Percentiles rank a stretch among this genome's conserved stretches.
Evolutionary conservation across 2,888 invertebrate species (phyloP).

Genomic region (Balanococcus diminutus): DNA sequence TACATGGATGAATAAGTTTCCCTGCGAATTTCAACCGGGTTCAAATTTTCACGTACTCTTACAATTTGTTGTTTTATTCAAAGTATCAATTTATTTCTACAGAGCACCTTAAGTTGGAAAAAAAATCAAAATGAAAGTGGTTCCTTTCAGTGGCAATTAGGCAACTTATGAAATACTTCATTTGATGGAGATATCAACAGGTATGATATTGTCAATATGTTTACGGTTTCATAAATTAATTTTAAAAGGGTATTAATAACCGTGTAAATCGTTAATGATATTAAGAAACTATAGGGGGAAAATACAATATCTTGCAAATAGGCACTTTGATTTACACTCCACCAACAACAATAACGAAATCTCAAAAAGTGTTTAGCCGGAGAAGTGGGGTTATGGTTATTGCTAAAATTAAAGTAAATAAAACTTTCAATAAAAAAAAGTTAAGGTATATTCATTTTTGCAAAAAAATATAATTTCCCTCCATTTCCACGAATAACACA

Average conservation of each 20-base stretch:
- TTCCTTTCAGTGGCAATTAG: not conserved
- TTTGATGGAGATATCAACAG: not conserved
- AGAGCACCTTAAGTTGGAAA: not conserved
- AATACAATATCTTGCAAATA: not conserved
- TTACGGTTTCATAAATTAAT: not conserved
- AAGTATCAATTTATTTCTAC: not conserved
- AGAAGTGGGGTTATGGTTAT: no score
- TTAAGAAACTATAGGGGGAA: not conserved
- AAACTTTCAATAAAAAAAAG: no score
- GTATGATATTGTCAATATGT: not conserved
- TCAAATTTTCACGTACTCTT: not conserved
- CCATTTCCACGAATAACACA: no score
- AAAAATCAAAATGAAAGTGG: not conserved
- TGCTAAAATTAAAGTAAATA: no score
- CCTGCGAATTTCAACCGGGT: not conserved
- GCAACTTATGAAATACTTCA: not conserved
- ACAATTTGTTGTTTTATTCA: not conserved
- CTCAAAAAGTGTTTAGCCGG: no score
- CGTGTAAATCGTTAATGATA: not conserved
- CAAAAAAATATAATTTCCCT: no score
- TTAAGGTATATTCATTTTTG: no score
- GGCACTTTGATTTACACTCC: not conserved
- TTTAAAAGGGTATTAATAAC: conserved; percentile 2
- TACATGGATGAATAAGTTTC: not conserved
- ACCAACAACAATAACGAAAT: no score